phyloP scores from a whole-genome alignment of 2,113 vertebrate genomes.

The Dendrocopos noguchii region DNA sequence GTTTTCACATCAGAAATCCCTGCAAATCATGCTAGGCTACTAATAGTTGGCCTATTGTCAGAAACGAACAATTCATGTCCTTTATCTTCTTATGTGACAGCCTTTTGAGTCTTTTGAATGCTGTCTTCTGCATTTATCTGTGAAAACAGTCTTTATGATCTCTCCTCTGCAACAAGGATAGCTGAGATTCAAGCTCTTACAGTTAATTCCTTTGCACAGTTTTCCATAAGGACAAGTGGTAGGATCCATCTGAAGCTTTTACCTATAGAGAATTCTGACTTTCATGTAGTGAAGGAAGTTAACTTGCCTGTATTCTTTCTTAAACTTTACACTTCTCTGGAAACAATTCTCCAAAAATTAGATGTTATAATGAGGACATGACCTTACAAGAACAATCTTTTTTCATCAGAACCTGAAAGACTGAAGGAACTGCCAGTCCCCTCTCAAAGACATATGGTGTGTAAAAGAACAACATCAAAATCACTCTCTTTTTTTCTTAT shows the following conservation, averaged over 20 bases:
- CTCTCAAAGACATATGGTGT: neutral
- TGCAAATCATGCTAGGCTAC: constrained; percentile 22
- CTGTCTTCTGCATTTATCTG: constrained; percentile 50
- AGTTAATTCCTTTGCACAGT: constrained; percentile 27
- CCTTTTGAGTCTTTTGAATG: constrained; percentile 46
- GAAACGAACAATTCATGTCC: constrained; percentile 18
- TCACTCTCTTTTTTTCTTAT: neutral
- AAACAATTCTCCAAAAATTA: constrained; percentile 54
- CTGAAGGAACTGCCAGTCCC: neutral
- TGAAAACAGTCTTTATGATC: constrained; percentile 53
- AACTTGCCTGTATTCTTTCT: constrained; percentile 26
- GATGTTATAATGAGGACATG: neutral
- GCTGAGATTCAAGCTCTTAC: constrained; percentile 20
- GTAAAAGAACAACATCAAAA: constrained; percentile 2
- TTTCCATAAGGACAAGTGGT: constrained; percentile 31
- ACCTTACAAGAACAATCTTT: constrained; percentile 24
- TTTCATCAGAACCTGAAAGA: constrained; percentile 17
- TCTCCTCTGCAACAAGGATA: constrained; percentile 16
- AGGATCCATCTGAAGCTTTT: constrained; percentile 9
- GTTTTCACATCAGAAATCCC: constrained; percentile 39
- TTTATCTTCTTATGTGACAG: constrained; percentile 54
- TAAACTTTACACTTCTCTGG: constrained; percentile 16
- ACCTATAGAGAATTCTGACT: constrained; percentile 27
- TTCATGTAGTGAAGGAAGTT: constrained; percentile 45
- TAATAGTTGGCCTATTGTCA: constrained; percentile 53